phyloP scores from a whole-genome alignment of 2,888 invertebrate species.

The Nemoura dubitans region DNA sequence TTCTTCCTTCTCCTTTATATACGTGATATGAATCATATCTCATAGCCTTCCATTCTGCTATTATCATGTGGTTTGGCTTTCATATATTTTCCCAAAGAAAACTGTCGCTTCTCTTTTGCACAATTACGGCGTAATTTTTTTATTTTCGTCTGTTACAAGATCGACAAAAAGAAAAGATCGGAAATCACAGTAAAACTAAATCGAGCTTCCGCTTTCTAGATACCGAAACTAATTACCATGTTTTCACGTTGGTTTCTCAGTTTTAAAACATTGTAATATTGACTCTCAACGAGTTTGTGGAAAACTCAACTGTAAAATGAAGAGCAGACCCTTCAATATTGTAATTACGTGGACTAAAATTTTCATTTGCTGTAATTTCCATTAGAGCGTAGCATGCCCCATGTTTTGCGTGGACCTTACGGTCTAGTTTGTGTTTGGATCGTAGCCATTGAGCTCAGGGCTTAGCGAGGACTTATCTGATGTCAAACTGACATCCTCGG shows the following conservation, averaged over 20 bases:
- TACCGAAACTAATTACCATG: neutral
- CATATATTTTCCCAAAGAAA: neutral
- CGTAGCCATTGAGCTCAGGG: conserved; percentile 23
- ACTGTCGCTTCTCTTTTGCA: neutral
- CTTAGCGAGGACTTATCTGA: conserved; percentile 29
- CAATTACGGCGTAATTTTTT: neutral
- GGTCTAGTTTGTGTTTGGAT: neutral
- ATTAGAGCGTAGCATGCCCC: neutral
- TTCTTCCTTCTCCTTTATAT: neutral
- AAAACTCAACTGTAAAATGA: neutral
- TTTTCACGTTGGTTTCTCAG: neutral
- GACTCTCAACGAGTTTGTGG: neutral
- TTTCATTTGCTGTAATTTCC: neutral
- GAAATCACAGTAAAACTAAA: neutral
- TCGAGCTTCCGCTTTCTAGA: neutral
- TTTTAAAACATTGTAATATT: neutral
- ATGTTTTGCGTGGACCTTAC: neutral
- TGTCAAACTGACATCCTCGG: conserved; percentile 14
- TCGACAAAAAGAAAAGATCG: neutral
- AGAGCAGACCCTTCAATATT: neutral
- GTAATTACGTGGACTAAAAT: neutral
- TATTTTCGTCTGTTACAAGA: too few species aligned
- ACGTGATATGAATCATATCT: neutral
- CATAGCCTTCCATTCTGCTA: neutral
- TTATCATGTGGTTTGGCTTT: neutral